Evolutionary conservation across 2,888 invertebrate species (phyloP), one percentile per base, ranked within the genome.

Genomic region (Microplitis manilae): DNA sequence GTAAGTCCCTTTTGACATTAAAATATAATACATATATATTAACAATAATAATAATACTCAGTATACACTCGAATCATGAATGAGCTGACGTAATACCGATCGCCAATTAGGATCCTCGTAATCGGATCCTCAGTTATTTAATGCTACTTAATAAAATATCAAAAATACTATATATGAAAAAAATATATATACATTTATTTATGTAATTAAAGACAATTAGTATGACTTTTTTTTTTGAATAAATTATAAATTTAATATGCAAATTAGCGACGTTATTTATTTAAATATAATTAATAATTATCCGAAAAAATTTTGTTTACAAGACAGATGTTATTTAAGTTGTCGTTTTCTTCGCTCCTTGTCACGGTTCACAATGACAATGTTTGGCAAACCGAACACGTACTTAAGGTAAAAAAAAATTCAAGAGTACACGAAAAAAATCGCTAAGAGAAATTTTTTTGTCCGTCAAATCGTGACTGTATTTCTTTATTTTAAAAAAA

Each of bases 1-100:
- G 90, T 90, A 82, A 90, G 90, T 88, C 80, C 77, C 65, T 76
- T 79, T 61, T 79, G 68, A 75, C 61, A 77, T 77, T 77, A 64
- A 69, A 75, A 68, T 20, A 50, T 50, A 13, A 50, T 50, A 50
- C 50, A 50, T 50, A 50, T 50, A 50, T 50, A 50, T 50, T 50
- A 13, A 50, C 9, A 50, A 13, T 50, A 50, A 50, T 50, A 50
- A 50, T 50, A 50, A 50, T 13, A 5, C 7, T 50, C 4, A 50
- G 50, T 9, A 5, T 50, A 50, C 8, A 5, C 59, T 67, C 67
- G 67, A 67, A 65, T 73, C 68, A 75, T 75, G 61, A 68, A 40
- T 68, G 65, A 38, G 74, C 39, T 75, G 74, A 75, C 60, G 74
- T 68, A 75, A 75, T 59, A 15, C 30, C n/a, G 39, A 68, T 75